These are phyloP conservation scores for Protosalanx chinensis DNA, from an alignment of 2,797 vertebrate species.

Conservation along the genomic window DNA sequence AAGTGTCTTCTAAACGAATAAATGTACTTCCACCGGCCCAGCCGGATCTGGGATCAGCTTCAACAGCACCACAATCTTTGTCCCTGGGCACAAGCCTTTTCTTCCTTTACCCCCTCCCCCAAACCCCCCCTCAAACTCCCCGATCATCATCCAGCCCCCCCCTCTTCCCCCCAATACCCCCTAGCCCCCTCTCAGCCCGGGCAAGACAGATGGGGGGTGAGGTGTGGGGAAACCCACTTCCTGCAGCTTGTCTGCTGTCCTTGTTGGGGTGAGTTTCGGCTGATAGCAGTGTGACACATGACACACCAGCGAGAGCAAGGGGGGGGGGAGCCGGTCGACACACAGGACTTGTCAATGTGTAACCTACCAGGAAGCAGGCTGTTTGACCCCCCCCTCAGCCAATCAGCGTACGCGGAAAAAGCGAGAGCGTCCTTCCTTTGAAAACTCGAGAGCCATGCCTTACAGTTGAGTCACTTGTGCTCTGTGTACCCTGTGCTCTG, in stretches of 20 bases:
- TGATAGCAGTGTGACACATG: slow-evolving; percentile 26
- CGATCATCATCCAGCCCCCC: too few species aligned
- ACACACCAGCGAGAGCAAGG: slow-evolving; percentile 28
- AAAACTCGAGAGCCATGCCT: slow-evolving; percentile 55
- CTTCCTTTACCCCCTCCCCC: slow-evolving; percentile 31
- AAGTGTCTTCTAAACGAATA: too few species aligned
- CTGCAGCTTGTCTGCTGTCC: slow-evolving; percentile 51
- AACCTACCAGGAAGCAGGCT: slow-evolving; percentile 18
- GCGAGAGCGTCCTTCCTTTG: slow-evolving; percentile 35
- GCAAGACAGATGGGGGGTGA: slow-evolving; percentile 25
- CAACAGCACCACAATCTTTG: slow-evolving; percentile 29
- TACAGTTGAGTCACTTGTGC: slow-evolving; percentile 43
- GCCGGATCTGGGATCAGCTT: slow-evolving; percentile 37
- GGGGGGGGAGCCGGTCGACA: background rate
- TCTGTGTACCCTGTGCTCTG: too few species aligned
- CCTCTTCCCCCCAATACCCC: background rate
- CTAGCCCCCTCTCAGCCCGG: background rate
- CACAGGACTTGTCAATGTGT: background rate
- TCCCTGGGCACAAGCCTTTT: slow-evolving; percentile 31
- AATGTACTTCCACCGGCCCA: slow-evolving; percentile 22
- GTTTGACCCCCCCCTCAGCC: slow-evolving; percentile 28
- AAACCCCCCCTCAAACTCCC: background rate
- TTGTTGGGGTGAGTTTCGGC: slow-evolving; percentile 14
- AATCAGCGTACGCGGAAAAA: slow-evolving; percentile 25
- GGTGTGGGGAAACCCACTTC: slow-evolving; percentile 55